Evolutionary conservation across 2,888 invertebrate species (phyloP).

Genomic region (Chymomyza amoena): DNA sequence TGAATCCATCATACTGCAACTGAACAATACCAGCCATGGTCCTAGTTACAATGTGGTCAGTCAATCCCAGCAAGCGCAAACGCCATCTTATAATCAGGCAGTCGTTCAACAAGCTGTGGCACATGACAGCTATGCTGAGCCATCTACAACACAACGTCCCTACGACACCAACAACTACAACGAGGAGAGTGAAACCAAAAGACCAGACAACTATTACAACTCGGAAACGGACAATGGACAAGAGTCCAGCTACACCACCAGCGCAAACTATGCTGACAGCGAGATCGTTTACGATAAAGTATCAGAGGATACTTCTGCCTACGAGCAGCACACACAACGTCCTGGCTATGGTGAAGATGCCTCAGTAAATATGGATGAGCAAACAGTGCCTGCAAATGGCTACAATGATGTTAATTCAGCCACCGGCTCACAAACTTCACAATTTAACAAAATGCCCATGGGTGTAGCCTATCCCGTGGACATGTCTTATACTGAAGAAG

Average conservation of each 20-base stretch:
- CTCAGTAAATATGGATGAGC: constrained; percentile 62
- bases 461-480: constrained; percentile 77
- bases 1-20: constrained; percentile 83
- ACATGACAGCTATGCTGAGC: constrained; percentile 55
- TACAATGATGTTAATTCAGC: constrained; percentile 61
- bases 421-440: constrained; percentile 65
- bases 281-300: constrained; percentile 46
- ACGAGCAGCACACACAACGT: constrained; percentile 25
- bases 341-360: constrained; percentile 55
- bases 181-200: constrained; percentile 45
- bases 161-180: constrained; percentile 43
- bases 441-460: constrained; percentile 77
- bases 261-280: constrained; percentile 17
- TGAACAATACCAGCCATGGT: constrained; percentile 80
- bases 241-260: constrained; percentile 52
- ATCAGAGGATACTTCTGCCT: constrained; percentile 31
- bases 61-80: constrained; percentile 45
- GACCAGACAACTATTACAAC: constrained; percentile 36
- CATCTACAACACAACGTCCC: constrained; percentile 40
- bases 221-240: constrained; percentile 36
- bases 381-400: constrained; percentile 68
- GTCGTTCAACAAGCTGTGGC: constrained; percentile 23
- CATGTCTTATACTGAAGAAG: constrained; percentile 71
- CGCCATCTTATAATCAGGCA: constrained; percentile 44
- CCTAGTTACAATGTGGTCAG: constrained; percentile 75